phyloP scores from a whole-genome alignment of 1,140 invertebrate genomes.

The Aphelenchoides avenae region DNA sequence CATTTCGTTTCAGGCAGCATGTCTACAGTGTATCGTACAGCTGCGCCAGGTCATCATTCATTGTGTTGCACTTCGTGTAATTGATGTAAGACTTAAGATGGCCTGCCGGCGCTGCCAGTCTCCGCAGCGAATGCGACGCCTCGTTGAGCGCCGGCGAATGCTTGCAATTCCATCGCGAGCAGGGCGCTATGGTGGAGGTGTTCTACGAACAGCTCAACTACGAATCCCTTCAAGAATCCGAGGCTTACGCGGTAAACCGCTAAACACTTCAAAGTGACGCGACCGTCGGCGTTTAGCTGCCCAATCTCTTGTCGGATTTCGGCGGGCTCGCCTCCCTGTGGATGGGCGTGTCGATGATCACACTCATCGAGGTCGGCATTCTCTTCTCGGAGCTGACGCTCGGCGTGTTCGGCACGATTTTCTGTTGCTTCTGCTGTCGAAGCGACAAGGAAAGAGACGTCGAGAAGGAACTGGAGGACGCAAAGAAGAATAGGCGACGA shows the following conservation, averaged over 20 bases:
- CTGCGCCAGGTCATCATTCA: slow-evolving; percentile 27
- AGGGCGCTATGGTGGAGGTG: slow-evolving; percentile 42
- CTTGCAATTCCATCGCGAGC: slow-evolving; percentile 43
- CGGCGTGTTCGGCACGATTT: too few species aligned
- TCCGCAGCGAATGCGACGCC: slow-evolving; percentile 35
- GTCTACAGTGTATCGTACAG: slow-evolving; percentile 57
- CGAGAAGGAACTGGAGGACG: too few species aligned
- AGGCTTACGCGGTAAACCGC: slow-evolving; percentile 48
- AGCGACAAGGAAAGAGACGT: too few species aligned
- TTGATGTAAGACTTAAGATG: too few species aligned
- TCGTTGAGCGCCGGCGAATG: slow-evolving; percentile 31
- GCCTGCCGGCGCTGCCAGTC: slow-evolving; percentile 30
- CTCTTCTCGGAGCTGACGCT: slow-evolving; percentile 29
- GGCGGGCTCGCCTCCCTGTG: slow-evolving; percentile 43
- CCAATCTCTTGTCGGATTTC: slow-evolving; percentile 42
- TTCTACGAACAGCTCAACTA: slow-evolving; percentile 47
- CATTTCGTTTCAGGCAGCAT: slow-evolving; percentile 40
- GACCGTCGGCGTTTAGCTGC: slow-evolving; percentile 29
- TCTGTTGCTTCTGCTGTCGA: too few species aligned
- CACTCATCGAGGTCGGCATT: slow-evolving; percentile 40
- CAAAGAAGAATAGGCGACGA: too few species aligned
- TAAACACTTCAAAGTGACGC: too few species aligned
- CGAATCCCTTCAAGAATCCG: slow-evolving; percentile 38
- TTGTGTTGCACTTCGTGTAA: too few species aligned
- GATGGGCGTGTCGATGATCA: slow-evolving; percentile 46